Evolutionary conservation across 2,888 invertebrate species (phyloP), one percentile per base, ranked within the genome.

Genomic region (Calameuta pallipes): DNA sequence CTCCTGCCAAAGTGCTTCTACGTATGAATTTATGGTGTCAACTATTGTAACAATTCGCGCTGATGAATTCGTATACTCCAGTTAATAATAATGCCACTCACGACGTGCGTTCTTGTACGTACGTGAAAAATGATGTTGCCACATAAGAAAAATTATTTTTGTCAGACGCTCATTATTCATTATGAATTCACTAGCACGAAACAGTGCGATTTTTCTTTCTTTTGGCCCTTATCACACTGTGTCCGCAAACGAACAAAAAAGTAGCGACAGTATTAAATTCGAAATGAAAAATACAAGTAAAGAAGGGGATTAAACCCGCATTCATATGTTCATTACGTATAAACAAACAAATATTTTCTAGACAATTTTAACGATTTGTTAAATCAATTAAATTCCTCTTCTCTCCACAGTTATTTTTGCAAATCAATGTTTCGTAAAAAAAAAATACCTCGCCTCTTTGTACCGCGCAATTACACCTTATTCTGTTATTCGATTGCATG

Each of bases 1-100:
- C 23, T 76, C 31, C 70, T 73, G 36, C n/a, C 41, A 35, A 36
- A 76, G 33, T 36, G 35, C 56, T 70, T 69, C 75, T 33, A 33
- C 36, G 35, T 71, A 68, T 76, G 34, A 37, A 71, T 12, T 71
- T 71, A 71, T 71, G 15, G 31, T 71, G 9, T 56, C 9, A 9
- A 56, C 56, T 9, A 56, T 56, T 56, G 0, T 9, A 56, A 56
- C 2, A 9, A 56, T 56, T 23, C 23, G 56, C 9, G 56, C 56
- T 23, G 9, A 56, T 56, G 56, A 56, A 56, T 56, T 56, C 56
- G 23, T 56, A 56, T 56, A 0, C 56, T 56, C 9, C 56, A 2
- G 23, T 56, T 56, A 9, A 23, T 6, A 23, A 56, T 23, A 56
- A 56, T 56, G 2, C 2, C 23, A 23, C 56, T 56, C 23, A 9